Evolutionary conservation across 2,113 vertebrate genomes (phyloP).

Genomic region (Pica pica): DNA sequence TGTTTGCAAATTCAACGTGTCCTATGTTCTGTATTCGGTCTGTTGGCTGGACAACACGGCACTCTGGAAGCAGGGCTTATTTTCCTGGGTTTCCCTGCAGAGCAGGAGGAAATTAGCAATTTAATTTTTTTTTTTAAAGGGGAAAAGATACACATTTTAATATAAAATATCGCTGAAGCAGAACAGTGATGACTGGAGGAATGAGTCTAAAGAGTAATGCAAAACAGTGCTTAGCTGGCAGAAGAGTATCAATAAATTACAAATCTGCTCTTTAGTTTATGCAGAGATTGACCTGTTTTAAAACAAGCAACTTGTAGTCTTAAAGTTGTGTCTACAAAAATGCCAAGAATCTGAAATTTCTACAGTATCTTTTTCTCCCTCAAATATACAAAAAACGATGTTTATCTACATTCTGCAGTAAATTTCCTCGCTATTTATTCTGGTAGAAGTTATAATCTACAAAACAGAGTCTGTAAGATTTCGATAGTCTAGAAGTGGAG

Average conservation of each 20-base stretch:
- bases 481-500: neutral
- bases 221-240: neutral
- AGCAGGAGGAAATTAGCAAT: neutral
- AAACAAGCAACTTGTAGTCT: neutral
- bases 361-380: neutral
- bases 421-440: slow-evolving; percentile 2
- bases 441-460: neutral
- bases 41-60: neutral
- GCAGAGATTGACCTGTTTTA: slow-evolving; percentile 2
- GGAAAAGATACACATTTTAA: neutral
- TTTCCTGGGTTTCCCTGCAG: neutral
- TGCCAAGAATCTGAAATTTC: slow-evolving; percentile 18
- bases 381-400: slow-evolving; percentile 6
- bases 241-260: slow-evolving; percentile 21
- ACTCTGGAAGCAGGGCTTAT: neutral
- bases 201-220: neutral
- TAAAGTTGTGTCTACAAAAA: slow-evolving; percentile 20
- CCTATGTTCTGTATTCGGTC: neutral
- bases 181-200: neutral
- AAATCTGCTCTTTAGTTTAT: neutral
- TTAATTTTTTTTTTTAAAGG: neutral
- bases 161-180: neutral
- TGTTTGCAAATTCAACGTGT: slow-evolving; percentile 10
- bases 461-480: neutral
- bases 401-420: slow-evolving; percentile 15